These are phyloP conservation scores for Hydractinia echinata DNA, from an alignment of 30 jellyfish, hydroid and myxozoan species.

Conservation along the genomic window DNA sequence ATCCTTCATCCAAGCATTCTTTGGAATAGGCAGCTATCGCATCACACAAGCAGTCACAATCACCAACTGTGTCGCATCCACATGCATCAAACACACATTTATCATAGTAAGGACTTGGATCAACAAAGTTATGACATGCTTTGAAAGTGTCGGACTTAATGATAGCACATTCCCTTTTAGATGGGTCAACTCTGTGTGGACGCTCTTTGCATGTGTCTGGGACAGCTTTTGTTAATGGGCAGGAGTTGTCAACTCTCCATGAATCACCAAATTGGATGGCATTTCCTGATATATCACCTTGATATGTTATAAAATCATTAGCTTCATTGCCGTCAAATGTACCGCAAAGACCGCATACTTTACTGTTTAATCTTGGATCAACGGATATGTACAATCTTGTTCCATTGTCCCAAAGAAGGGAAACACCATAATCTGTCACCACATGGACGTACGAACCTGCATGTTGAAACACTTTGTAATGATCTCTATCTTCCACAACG, in stretches of 20 bases:
- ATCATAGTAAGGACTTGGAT: conserved; percentile 65
- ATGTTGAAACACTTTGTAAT: conserved; percentile 18
- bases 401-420: conserved; percentile 70
- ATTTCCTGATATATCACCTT: conserved; percentile 48
- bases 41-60: conserved; percentile 71
- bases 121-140: conserved; percentile 57
- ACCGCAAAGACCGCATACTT: conserved; percentile 75
- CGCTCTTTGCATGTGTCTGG: conserved; percentile 52
- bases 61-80: conserved; percentile 77
- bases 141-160: conserved; percentile 48
- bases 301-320: conserved; percentile 63
- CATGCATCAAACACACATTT: conserved; percentile 69
- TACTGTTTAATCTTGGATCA: conserved; percentile 38
- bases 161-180: conserved; percentile 47
- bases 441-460: conserved; percentile 59
- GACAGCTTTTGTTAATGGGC: conserved; percentile 47
- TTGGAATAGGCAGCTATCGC: conserved; percentile 71
- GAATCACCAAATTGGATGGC: conserved; percentile 64
- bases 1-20: conserved; percentile 52
- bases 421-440: conserved; percentile 45
- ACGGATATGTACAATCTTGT: conserved; percentile 60
- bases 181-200: conserved; percentile 32
- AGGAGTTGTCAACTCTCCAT: conserved; percentile 46
- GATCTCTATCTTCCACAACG: conserved; percentile 7
- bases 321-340: conserved; percentile 57